These are phyloP conservation scores for Gopherus flavomarginatus DNA, from an alignment of 2,113 vertebrate species.

Conservation along the genomic window DNA sequence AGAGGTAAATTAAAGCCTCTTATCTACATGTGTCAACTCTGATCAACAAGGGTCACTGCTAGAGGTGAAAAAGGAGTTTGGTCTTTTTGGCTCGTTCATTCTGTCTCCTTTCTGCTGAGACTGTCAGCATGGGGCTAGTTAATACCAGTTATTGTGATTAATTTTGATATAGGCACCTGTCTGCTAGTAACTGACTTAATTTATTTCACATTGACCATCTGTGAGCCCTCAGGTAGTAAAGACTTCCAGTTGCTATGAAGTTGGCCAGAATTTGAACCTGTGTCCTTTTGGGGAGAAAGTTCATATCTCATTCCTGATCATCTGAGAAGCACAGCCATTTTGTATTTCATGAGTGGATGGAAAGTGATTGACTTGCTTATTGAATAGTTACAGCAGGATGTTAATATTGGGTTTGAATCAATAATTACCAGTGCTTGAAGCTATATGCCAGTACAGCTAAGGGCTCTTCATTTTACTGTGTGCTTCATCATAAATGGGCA, in stretches of 20 bases:
- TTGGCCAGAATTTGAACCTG: not conserved
- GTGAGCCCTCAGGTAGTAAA: not conserved
- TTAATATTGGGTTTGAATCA: not conserved
- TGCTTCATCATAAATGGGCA: not conserved
- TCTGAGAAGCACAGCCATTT: not conserved
- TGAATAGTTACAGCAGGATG: not conserved
- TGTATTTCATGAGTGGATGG: rapidly evolving
- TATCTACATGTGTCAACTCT: not conserved
- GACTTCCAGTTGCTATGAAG: rapidly evolving
- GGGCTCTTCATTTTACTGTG: not conserved
- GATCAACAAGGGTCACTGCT: not conserved
- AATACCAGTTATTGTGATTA: not conserved
- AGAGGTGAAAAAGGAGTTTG: not conserved
- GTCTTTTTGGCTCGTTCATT: not conserved
- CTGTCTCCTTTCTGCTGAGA: not conserved
- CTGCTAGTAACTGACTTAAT: rapidly evolving
- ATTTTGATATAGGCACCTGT: not conserved
- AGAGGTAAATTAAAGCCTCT: not conserved
- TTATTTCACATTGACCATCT: rapidly evolving
- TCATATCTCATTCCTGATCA: not conserved
- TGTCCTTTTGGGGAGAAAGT: not conserved
- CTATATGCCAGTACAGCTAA: not conserved
- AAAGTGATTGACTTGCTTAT: not conserved
- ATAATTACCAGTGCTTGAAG: not conserved
- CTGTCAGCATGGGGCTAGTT: not conserved